Percentiles rank a stretch among this genome's conserved stretches.
phyloP scores from a whole-genome alignment of 2,888 invertebrate genomes.

The Polietes domitor region DNA sequence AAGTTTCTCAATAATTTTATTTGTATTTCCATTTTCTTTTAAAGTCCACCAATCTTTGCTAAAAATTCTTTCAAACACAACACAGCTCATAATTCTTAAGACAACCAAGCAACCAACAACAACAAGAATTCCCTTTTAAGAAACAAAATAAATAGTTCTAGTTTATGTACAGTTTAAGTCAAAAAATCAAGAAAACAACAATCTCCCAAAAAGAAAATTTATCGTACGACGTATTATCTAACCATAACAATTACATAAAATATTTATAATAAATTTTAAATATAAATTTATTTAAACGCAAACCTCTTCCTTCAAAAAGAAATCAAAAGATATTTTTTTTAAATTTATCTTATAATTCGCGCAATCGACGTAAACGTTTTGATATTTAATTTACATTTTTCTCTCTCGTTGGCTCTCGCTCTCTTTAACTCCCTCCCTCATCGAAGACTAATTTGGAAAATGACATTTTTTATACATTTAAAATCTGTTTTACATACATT shows the following conservation, averaged over 20 bases:
- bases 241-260: neutral
- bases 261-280: neutral
- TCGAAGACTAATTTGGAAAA: constrained; percentile 49
- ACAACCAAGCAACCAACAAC: neutral
- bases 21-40: neutral
- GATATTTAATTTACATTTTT: constrained; percentile 23
- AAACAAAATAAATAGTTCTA: constrained; percentile 45
- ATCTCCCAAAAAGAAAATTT: constrained; percentile 1
- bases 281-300: neutral
- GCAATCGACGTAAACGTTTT: neutral
- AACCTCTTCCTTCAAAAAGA: neutral
- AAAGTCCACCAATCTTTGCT: neutral
- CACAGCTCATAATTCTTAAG: constrained; percentile 15
- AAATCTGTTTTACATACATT: neutral
- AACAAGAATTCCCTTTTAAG: neutral
- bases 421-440: neutral
- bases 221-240: constrained; percentile 12
- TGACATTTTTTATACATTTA: constrained; percentile 36
- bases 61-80: neutral
- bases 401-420: neutral
- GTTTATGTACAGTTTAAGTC: constrained; percentile 66
- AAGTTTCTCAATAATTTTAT: neutral
- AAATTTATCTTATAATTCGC: constrained; percentile 1
- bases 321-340: neutral
- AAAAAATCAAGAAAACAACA: neutral